Percentiles rank a stretch among this genome's conserved stretches.
phyloP scores from a whole-genome alignment of 2,888 invertebrate species.

The Lamproptera curius region DNA sequence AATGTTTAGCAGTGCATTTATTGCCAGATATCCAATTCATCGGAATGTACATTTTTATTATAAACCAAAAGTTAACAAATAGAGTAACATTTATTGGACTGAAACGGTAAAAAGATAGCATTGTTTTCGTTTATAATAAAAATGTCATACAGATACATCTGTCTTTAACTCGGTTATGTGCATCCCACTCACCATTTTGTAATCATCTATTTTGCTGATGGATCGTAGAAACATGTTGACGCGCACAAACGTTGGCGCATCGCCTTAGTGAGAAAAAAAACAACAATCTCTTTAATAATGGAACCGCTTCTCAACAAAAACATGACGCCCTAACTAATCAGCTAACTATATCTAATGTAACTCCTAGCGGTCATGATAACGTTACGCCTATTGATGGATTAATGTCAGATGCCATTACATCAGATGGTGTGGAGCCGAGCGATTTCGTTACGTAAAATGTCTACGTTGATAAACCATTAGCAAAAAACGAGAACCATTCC shows the following conservation, averaged over 20 bases:
- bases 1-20: constrained; percentile 66
- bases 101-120: constrained; percentile 18
- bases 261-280: constrained; percentile 80
- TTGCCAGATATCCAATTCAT: constrained; percentile 53
- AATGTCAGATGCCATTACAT: constrained; percentile 53
- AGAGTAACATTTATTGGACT: constrained; percentile 5
- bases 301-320: constrained; percentile 31
- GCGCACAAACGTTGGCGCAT: constrained; percentile 90
- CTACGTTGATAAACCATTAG: constrained; percentile 16
- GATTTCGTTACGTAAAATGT: constrained; percentile 11
- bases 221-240: constrained; percentile 98
- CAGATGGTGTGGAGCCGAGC: constrained; percentile 44
- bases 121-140: constrained; percentile 63
- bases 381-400: constrained; percentile 41
- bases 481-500: constrained; percentile 11
- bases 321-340: constrained; percentile 13
- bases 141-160: constrained; percentile 36
- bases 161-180: constrained; percentile 44
- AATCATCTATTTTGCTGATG: constrained; percentile 99
- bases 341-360: constrained; percentile 15
- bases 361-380: constrained; percentile 14
- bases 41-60: constrained; percentile 54
- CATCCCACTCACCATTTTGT: constrained; percentile 95
- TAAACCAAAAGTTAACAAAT: constrained; percentile 50
- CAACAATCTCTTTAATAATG: constrained; percentile 36